These are phyloP conservation scores for Pollimyrus isidori DNA, from an alignment of 2,113 vertebrate genomes.

Conservation along the genomic window DNA sequence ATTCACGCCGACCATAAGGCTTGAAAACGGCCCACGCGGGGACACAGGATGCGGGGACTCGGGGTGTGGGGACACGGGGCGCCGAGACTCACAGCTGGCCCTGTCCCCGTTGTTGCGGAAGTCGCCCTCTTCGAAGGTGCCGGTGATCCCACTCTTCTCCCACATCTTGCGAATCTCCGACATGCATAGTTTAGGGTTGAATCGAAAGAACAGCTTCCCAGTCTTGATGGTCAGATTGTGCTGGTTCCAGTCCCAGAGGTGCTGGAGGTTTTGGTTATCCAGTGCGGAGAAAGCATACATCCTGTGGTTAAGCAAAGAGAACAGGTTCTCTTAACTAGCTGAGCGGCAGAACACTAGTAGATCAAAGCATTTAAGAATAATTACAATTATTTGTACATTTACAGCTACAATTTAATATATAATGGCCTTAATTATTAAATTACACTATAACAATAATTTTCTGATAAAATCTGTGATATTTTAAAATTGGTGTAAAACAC, in stretches of 20 bases:
- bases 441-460: neutral
- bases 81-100: constrained; percentile 82
- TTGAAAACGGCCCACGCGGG: neutral
- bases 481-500: neutral
- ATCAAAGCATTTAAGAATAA: neutral
- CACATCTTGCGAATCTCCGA: constrained; percentile 93
- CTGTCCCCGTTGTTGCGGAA: constrained; percentile 86
- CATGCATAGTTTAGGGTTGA: constrained; percentile 88
- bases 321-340: constrained; percentile 9
- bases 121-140: constrained; percentile 77
- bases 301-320: constrained; percentile 45
- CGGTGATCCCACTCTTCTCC: constrained; percentile 72
- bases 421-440: neutral
- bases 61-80: neutral
- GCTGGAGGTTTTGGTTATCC: constrained; percentile 91
- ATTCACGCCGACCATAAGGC: neutral
- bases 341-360: neutral
- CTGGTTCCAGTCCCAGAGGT: constrained; percentile 92
- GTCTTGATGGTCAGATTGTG: constrained; percentile 88
- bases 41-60: neutral
- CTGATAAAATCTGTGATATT: neutral
- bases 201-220: constrained; percentile 87
- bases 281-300: constrained; percentile 87
- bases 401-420: neutral
- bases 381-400: neutral